These are phyloP conservation scores for Oxytorus armatus DNA, from an alignment of 2,888 invertebrate genomes.

Conservation along the genomic window DNA sequence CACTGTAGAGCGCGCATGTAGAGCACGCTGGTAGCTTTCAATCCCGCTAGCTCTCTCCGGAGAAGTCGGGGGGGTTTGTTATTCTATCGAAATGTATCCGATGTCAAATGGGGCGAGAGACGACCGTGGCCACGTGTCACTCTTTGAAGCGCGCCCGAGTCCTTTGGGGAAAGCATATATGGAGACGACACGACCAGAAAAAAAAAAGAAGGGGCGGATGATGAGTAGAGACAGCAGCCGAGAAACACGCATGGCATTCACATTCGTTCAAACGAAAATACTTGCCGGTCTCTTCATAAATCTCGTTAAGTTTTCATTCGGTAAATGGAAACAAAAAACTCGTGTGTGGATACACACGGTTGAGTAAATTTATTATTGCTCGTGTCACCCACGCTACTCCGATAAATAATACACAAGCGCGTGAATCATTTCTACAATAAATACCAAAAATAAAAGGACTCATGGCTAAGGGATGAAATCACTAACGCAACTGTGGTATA, in stretches of 20 bases:
- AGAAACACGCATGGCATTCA: constrained; percentile 55
- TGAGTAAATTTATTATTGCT: constrained; percentile 46
- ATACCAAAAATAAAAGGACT: background rate
- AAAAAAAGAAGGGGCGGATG: constrained; percentile 17
- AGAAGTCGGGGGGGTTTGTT: constrained; percentile 72
- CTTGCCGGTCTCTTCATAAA: constrained; percentile 73
- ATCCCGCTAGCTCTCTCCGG: constrained; percentile 40
- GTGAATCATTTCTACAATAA: background rate
- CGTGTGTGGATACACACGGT: constrained; percentile 21
- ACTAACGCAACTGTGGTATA: no score
- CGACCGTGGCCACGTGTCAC: constrained; percentile 75
- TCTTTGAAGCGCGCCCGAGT: constrained; percentile 73
- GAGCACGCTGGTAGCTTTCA: constrained; percentile 51
- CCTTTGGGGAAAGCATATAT: constrained; percentile 51
- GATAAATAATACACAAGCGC: background rate
- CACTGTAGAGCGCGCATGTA: constrained; percentile 26
- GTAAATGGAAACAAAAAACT: constrained; percentile 72
- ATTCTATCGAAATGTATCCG: constrained; percentile 81
- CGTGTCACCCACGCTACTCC: constrained; percentile 19
- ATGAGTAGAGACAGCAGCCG: constrained; percentile 35
- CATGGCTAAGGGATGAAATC: no score
- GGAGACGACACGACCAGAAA: constrained; percentile 57
- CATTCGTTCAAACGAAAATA: constrained; percentile 50
- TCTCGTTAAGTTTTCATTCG: constrained; percentile 82
- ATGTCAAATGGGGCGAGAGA: constrained; percentile 76